Conservation (phyloP, 2,113 vertebrate genomes). For the Parus major region DNA sequence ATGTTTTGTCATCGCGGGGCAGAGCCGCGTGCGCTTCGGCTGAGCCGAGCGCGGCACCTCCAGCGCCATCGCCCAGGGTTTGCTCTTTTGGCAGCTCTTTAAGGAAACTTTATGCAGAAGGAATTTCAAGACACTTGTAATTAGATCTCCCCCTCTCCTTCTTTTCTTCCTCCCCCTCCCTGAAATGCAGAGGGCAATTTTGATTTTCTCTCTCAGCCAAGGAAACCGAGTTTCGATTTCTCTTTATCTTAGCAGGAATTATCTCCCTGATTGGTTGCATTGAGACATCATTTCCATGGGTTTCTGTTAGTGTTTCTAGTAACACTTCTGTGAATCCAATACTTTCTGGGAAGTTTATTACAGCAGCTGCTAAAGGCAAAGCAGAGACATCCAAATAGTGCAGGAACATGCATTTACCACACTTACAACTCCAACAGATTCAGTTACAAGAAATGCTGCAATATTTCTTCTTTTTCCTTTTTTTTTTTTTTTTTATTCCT, state of each 20-base stretch:
- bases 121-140: conserved; percentile 71
- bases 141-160: conserved; percentile 30
- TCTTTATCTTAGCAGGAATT: not conserved
- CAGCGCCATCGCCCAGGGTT: conserved; percentile 41
- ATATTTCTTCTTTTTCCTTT: not conserved
- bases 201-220: conserved; percentile 26
- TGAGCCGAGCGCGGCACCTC: conserved; percentile 51
- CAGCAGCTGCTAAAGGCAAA: conserved; percentile 39
- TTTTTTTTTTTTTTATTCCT: not conserved
- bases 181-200: not conserved
- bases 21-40: conserved; percentile 2
- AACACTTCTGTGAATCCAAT: not conserved
- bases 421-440: conserved; percentile 14
- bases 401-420: not conserved
- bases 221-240: not conserved
- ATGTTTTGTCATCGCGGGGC: conserved; percentile 53
- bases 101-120: conserved; percentile 66
- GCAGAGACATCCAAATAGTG: not conserved
- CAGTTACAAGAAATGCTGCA: conserved; percentile 24
- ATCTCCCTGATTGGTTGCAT: not conserved
- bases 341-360: conserved; percentile 47
- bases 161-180: not conserved
- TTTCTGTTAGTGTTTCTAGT: conserved; percentile 23
- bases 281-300: not conserved
- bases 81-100: conserved; percentile 65